These are phyloP conservation scores for Phalacrocorax aristotelis DNA, from an alignment of 2,113 vertebrate genomes.

Conservation along the genomic window DNA sequence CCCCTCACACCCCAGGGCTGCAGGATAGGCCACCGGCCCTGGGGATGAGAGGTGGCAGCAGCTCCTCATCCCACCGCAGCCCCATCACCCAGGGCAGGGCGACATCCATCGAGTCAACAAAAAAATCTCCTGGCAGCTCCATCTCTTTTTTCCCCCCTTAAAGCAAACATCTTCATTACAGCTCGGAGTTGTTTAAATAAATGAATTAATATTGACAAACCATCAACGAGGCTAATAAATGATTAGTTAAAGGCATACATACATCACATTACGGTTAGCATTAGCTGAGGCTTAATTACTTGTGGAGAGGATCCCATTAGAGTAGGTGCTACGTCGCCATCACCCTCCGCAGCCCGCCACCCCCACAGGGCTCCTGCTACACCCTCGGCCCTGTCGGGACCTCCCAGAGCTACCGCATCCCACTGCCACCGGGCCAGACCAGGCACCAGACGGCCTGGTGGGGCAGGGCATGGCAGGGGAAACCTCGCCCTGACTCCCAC, in stretches of 20 bases:
- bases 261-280: slow-evolving; percentile 80
- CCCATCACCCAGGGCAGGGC: background rate
- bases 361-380: background rate
- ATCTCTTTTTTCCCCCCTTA: slow-evolving; percentile 47
- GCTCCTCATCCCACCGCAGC: background rate
- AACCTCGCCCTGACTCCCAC: rapidly evolving
- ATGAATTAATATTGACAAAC: slow-evolving; percentile 89
- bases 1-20: background rate
- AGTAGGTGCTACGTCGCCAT: background rate
- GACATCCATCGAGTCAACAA: slow-evolving; percentile 45
- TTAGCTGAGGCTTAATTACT: slow-evolving; percentile 81
- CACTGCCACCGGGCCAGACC: rapidly evolving
- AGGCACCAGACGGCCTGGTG: rapidly evolving
- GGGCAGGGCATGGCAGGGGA: background rate
- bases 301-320: slow-evolving; percentile 72
- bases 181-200: slow-evolving; percentile 86
- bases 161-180: slow-evolving; percentile 82
- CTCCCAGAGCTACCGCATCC: rapidly evolving
- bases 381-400: background rate
- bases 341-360: slow-evolving; percentile 1
- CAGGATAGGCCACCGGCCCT: background rate
- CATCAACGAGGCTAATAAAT: slow-evolving; percentile 84
- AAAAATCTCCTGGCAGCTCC: slow-evolving; percentile 45
- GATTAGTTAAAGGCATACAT: slow-evolving; percentile 84
- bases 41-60: background rate